These are phyloP conservation scores for Nemoura dubitans DNA, from an alignment of 2,888 invertebrate species.

Conservation along the genomic window DNA sequence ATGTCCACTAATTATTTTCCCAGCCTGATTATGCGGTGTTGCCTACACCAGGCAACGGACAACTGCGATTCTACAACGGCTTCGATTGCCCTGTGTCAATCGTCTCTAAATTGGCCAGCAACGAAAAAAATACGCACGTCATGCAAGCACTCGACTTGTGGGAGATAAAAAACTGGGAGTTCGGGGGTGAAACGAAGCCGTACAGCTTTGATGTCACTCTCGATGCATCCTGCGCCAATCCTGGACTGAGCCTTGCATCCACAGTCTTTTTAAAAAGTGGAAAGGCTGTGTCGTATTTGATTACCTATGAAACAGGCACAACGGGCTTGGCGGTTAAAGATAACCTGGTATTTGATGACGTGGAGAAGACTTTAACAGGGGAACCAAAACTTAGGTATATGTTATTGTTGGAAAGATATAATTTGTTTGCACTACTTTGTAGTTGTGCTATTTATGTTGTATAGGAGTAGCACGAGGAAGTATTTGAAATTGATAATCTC, in stretches of 20 bases:
- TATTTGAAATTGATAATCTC: too few relatives aligned
- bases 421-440: too few relatives aligned
- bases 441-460: too few relatives aligned
- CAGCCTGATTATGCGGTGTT: slow-evolving; percentile 69
- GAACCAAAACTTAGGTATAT: slow-evolving; percentile 65
- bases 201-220: slow-evolving; percentile 39
- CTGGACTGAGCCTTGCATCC: slow-evolving; percentile 50
- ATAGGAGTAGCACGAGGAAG: too few relatives aligned
- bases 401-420: too few relatives aligned
- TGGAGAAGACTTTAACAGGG: slow-evolving; percentile 66
- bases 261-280: slow-evolving; percentile 53
- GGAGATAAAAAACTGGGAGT: slow-evolving; percentile 18
- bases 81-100: slow-evolving; percentile 53
- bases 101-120: not conserved
- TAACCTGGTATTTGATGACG: slow-evolving; percentile 58
- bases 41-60: slow-evolving; percentile 68
- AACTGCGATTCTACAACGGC: slow-evolving; percentile 77
- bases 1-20: too few relatives aligned
- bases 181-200: slow-evolving; percentile 33
- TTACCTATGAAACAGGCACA: slow-evolving; percentile 45
- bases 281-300: slow-evolving; percentile 48
- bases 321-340: slow-evolving; percentile 36
- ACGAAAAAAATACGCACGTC: not conserved
- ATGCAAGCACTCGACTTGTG: slow-evolving; percentile 41
- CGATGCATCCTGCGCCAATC: not conserved